Conservation (phyloP, 2,888 invertebrate species). For the Mimumesa dahlbomi region DNA sequence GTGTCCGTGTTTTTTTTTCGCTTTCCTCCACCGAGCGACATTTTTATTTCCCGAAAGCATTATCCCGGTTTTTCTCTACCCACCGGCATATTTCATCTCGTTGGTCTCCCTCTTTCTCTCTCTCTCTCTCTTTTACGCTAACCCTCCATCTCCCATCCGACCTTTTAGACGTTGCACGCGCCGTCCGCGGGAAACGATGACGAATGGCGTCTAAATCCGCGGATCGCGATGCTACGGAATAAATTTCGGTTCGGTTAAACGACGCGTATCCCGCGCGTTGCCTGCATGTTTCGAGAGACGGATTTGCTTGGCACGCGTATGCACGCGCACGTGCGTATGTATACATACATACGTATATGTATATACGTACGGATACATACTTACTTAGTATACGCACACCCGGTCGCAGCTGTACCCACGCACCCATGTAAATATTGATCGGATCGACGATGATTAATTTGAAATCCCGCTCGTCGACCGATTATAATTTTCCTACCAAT, state of each 20-base stretch:
- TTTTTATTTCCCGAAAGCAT: conserved; percentile 58
- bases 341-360: too few species aligned
- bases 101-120: conserved; percentile 18
- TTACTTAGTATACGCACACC: not conserved
- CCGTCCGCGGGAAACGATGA: conserved; percentile 13
- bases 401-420: not conserved
- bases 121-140: too few species aligned
- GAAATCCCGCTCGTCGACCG: not conserved
- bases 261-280: not conserved
- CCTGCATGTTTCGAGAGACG: too few species aligned
- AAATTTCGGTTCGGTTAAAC: conserved; percentile 26
- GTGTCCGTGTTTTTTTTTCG: too few species aligned
- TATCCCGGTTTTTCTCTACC: conserved; percentile 44
- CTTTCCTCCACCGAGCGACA: conserved; percentile 52
- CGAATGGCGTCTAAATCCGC: conserved; percentile 18
- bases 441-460: conserved; percentile 1
- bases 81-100: conserved; percentile 33
- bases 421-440: conserved; percentile 1
- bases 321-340: too few species aligned
- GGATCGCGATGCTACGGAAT: conserved; percentile 5
- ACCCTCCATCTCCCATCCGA: not conserved
- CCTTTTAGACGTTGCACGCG: conserved; percentile 11
- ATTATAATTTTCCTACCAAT: not conserved
- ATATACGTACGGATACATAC: too few species aligned
- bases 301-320: too few species aligned